Evolutionary conservation across 2,888 invertebrate genomes (phyloP).

Genomic region (Mactromeris polynyma): DNA sequence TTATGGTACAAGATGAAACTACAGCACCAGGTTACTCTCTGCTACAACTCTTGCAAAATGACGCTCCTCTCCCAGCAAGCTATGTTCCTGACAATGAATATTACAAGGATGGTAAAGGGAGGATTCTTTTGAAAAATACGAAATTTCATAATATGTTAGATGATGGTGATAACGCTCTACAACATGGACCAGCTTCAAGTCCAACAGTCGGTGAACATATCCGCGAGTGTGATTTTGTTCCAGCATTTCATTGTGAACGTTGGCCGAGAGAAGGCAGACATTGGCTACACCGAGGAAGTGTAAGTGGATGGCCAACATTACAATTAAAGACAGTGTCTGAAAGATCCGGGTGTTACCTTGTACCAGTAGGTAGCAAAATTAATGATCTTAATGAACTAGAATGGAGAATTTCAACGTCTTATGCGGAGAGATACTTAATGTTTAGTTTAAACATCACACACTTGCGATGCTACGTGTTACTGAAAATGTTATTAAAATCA

Average conservation of each 20-base stretch:
- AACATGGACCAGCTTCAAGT: not conserved
- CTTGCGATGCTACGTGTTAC: too few species aligned
- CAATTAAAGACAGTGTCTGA: not conserved
- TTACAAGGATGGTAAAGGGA: not conserved
- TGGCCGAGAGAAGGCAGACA: not conserved
- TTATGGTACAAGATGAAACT: conserved; percentile 23
- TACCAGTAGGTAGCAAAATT: not conserved
- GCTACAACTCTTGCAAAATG: too few species aligned
- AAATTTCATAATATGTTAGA: not conserved
- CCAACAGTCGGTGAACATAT: too few species aligned
- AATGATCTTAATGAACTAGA: not conserved
- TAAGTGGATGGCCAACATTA: not conserved
- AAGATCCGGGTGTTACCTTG: not conserved
- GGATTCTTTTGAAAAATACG: not conserved
- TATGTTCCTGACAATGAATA: not conserved
- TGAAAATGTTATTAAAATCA: too few species aligned
- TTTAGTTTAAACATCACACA: conserved; percentile 22
- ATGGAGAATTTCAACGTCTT: too few species aligned
- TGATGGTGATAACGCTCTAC: not conserved
- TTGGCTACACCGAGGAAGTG: not conserved
- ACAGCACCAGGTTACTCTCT: conserved; percentile 20
- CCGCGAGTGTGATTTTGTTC: not conserved
- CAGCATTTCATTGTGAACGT: not conserved
- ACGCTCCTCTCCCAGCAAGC: not conserved
- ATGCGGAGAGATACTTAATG: too few species aligned